These are phyloP conservation scores for Dicaeum eximium DNA, from an alignment of 2,113 vertebrate genomes.

Conservation along the genomic window DNA sequence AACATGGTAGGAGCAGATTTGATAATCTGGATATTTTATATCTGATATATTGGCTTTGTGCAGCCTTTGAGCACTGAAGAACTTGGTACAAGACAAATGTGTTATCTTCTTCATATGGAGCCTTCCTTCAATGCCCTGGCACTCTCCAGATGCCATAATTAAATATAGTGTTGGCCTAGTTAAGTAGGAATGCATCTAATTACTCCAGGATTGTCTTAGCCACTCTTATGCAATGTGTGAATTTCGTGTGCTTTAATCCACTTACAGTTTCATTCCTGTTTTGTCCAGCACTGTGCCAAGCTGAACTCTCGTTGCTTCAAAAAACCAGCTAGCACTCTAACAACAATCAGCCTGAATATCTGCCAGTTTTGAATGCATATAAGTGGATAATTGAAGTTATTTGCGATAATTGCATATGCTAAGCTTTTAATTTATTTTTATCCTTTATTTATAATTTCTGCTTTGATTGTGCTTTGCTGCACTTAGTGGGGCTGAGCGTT, in stretches of 20 bases:
- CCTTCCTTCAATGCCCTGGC: not conserved
- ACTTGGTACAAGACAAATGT: not conserved
- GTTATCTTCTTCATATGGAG: not conserved
- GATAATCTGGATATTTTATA: not conserved
- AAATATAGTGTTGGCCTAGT: not conserved
- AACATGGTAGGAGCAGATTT: not conserved
- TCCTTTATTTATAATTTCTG: constrained; percentile 29
- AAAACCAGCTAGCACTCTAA: not conserved
- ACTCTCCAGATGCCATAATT: not conserved
- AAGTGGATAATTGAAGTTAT: constrained; percentile 18
- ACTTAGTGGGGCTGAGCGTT: not conserved
- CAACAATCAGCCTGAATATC: constrained; percentile 27
- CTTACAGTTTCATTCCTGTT: not conserved
- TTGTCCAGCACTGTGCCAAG: not conserved
- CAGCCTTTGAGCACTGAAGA: not conserved
- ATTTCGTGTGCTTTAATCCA: not conserved
- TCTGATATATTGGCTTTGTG: not conserved
- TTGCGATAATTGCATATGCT: not conserved
- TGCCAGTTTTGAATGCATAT: not conserved
- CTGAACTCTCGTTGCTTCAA: not conserved
- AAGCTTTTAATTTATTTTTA: constrained; percentile 47
- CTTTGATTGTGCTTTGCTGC: not conserved
- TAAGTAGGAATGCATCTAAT: not conserved
- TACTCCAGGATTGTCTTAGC: not conserved
- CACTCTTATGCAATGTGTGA: not conserved